Evolutionary conservation across 1,140 invertebrate genomes (phyloP).

Genomic region (Cydia pomonella): DNA sequence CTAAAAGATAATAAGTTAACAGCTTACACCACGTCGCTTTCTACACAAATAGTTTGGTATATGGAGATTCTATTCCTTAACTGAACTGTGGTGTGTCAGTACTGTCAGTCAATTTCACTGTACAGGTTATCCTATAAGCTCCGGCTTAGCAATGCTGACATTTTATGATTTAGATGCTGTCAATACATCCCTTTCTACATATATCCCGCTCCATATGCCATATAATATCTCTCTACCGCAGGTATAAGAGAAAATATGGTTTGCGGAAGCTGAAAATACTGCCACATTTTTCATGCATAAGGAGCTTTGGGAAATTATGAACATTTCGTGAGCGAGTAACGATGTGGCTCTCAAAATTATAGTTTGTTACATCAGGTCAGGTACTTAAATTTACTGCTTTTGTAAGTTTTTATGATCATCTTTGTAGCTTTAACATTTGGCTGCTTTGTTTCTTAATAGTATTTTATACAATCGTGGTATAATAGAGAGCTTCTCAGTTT

Average conservation of each 20-base stretch:
- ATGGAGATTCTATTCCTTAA: too few relatives aligned
- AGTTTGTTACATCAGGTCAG: neutral
- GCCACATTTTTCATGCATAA: conserved; percentile 25
- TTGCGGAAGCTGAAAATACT: conserved; percentile 27
- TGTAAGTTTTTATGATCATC: neutral
- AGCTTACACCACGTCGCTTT: too few relatives aligned
- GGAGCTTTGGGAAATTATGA: conserved; percentile 21
- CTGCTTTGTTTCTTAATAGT: too few relatives aligned
- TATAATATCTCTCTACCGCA: neutral
- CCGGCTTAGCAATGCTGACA: neutral
- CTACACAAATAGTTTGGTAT: too few relatives aligned
- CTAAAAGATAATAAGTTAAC: too few relatives aligned
- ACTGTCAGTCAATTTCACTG: neutral
- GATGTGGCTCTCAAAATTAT: neutral
- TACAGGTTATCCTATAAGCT: neutral
- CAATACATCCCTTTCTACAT: neutral
- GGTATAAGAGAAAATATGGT: conserved; percentile 13
- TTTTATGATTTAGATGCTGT: neutral
- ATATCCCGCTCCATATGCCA: neutral
- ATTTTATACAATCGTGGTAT: too few relatives aligned
- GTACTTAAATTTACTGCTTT: neutral
- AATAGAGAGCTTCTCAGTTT: too few relatives aligned
- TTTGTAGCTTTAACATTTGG: too few relatives aligned
- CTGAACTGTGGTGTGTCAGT: neutral
- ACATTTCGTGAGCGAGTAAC: conserved; percentile 3